phyloP scores from a whole-genome alignment of 1,140 invertebrate species.

The Drosophila punjabiensis region DNA sequence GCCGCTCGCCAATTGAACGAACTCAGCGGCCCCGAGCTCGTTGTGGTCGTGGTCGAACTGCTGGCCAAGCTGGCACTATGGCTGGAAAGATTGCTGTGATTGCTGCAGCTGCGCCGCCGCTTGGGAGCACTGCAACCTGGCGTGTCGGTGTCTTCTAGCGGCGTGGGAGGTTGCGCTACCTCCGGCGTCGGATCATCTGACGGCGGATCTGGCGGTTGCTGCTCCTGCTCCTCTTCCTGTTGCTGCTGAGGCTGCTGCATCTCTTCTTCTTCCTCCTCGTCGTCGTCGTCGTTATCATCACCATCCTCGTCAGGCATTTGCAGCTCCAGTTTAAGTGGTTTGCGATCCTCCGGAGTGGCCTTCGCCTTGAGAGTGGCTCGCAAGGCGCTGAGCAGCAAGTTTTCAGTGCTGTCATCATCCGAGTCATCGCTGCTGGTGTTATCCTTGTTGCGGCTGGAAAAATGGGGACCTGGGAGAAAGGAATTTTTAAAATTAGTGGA shows the following conservation, averaged over 20 bases:
- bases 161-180: background rate
- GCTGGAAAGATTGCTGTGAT: conserved; percentile 53
- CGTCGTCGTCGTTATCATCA: background rate
- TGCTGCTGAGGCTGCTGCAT: background rate
- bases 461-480: background rate
- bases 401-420: conserved; percentile 55
- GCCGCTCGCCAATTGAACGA: conserved; percentile 36
- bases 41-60: conserved; percentile 45
- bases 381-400: conserved; percentile 55
- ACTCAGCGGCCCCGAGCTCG: conserved; percentile 28
- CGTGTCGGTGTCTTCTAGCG: conserved; percentile 4
- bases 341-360: conserved; percentile 44
- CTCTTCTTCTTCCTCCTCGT: conserved; percentile 1
- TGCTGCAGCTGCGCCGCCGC: conserved; percentile 49
- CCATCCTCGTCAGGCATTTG: background rate
- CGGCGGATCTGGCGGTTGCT: background rate
- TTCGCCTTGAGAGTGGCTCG: conserved; percentile 55
- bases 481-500: background rate
- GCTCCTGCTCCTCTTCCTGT: background rate
- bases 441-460: conserved; percentile 5
- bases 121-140: conserved; percentile 37
- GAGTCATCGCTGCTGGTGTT: conserved; percentile 36
- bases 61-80: conserved; percentile 50
- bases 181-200: background rate
- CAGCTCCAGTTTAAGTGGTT: conserved; percentile 43